These are phyloP conservation scores for Hofmannophila pseudospretella DNA, from an alignment of 2,888 invertebrate genomes.

Conservation along the genomic window DNA sequence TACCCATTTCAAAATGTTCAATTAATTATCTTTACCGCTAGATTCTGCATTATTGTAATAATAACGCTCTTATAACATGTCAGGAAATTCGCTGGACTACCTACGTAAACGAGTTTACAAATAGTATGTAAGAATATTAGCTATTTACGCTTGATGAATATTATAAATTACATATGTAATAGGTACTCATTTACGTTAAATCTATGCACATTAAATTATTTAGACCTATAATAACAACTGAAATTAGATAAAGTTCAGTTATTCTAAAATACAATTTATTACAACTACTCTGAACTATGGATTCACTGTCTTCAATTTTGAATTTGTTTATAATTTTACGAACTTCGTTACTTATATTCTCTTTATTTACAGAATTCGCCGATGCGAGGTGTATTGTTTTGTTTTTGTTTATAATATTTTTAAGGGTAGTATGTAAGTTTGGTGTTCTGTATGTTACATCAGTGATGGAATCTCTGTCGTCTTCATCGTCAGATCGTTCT, in stretches of 20 bases:
- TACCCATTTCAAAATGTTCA: slow-evolving; percentile 43
- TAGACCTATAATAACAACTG: slow-evolving; percentile 4
- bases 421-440: slow-evolving; percentile 20
- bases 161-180: neutral
- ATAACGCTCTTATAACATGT: slow-evolving; percentile 9
- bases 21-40: slow-evolving; percentile 46
- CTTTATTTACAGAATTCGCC: slow-evolving; percentile 36
- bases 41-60: slow-evolving; percentile 21
- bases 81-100: slow-evolving; percentile 1
- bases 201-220: slow-evolving; percentile 4
- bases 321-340: slow-evolving; percentile 57
- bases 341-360: slow-evolving; percentile 63
- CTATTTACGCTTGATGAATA: no score
- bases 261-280: slow-evolving; percentile 7
- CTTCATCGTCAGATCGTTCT: slow-evolving; percentile 83
- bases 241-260: slow-evolving; percentile 5
- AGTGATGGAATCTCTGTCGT: slow-evolving; percentile 49
- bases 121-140: neutral
- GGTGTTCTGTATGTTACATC: slow-evolving; percentile 21
- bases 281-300: slow-evolving; percentile 3
- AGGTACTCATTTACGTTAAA: slow-evolving; percentile 4
- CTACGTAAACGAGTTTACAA: neutral
- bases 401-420: slow-evolving; percentile 39
- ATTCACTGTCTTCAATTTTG: slow-evolving; percentile 26
- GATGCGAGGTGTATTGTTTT: slow-evolving; percentile 35